Percentiles rank a stretch among this genome's conserved stretches.
phyloP scores from a whole-genome alignment of 2,113 vertebrate species.

The Pyxicephalus adspersus region DNA sequence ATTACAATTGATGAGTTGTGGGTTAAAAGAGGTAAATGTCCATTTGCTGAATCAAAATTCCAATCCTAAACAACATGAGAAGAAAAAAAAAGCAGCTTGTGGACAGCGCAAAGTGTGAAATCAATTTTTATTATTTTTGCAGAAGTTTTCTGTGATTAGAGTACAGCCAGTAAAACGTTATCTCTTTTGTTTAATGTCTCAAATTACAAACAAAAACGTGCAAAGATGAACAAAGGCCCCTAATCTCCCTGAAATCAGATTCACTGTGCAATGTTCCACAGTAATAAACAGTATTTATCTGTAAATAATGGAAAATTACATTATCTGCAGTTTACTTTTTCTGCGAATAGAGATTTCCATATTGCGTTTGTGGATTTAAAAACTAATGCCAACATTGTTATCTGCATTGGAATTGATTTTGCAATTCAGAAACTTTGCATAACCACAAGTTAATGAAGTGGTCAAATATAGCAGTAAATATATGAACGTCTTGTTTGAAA shows the following conservation, averaged over 20 bases:
- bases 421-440: conserved; percentile 7
- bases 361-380: conserved; percentile 1
- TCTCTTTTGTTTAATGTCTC: neutral
- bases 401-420: conserved; percentile 4
- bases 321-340: conserved; percentile 30
- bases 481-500: neutral
- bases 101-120: neutral
- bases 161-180: neutral
- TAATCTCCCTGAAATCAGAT: conserved; percentile 26
- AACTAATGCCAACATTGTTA: conserved; percentile 16
- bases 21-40: too few relatives aligned
- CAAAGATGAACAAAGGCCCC: neutral
- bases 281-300: neutral
- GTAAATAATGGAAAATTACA: conserved; percentile 42
- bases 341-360: neutral
- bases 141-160: neutral
- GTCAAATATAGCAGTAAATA: conserved; percentile 34
- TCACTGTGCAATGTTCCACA: neutral
- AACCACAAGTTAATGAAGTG: conserved; percentile 15
- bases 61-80: too few relatives aligned
- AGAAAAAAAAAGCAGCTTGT: too few relatives aligned
- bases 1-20: too few relatives aligned
- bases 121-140: neutral
- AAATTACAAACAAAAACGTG: conserved; percentile 3
- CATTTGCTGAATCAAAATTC: too few relatives aligned